Base-by-base conservation (phyloP, 2,888 invertebrate genomes). In the Cancer borealis region DNA sequence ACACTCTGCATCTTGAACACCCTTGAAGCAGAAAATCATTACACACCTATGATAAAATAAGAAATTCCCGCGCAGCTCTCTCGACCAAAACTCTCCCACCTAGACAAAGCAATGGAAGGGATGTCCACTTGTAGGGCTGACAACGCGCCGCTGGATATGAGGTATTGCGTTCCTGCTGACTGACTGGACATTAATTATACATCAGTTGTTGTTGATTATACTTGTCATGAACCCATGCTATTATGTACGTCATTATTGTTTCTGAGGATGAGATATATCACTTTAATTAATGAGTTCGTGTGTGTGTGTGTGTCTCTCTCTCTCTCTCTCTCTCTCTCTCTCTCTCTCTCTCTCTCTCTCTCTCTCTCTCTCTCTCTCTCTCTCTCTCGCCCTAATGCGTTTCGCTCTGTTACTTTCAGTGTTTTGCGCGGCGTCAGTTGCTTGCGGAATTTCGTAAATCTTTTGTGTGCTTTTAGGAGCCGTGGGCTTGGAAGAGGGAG, bases 341-440 rank as follows among this genome's bases (percentile, higher is more conserved):
- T 79, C 79, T 79, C 79, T 79, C 79, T 79, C 79, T 79, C 79
- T 79, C 79, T 79, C 79, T 79, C 79, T 79, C 79, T 79, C 79
- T 79, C 79, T 79, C 79, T 79, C 79, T 79, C 79, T 79, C 79
- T 79, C 79, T 79, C 79, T 79, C 79, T 79, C 79, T 79, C 79
- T 79, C 79, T 79, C 79, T 79, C 79, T 79, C 79, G 30, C 79
- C 30, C 79, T 79, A 79, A 79, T 79, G 30, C 79, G 30, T 30
- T 30, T 79, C 79, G 79, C 30, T 79, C 79, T 30, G 79, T 79
- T 79, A 79, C 79, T 30, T 30, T 79, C 30, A 79, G 30, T 30
- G 79, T 30, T 66, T 66, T 79, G 79, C 14, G 79, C 30, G 6
- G 79, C 79, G 79, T 79, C 79, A 79, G 79, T 79, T 30, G 79